These are phyloP conservation scores for Lydus trimaculatus DNA, from an alignment of 2,888 invertebrate species.

Conservation along the genomic window DNA sequence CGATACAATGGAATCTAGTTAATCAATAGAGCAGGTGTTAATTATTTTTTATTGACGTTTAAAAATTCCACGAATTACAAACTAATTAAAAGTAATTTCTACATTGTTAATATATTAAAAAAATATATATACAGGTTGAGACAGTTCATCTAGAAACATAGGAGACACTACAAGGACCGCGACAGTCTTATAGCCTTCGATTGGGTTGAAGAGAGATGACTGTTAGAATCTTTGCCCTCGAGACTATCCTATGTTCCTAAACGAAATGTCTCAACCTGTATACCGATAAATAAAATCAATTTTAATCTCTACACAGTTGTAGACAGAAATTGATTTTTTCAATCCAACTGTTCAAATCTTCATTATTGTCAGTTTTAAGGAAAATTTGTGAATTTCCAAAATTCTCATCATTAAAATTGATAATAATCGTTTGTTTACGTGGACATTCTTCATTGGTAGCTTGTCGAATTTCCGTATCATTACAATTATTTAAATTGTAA, in stretches of 20 bases:
- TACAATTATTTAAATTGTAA: constrained; percentile 59
- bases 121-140: no score
- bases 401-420: not conserved
- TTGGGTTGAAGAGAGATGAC: no score
- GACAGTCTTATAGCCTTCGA: no score
- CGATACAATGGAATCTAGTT: no score
- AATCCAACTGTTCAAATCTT: constrained; percentile 61
- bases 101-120: not conserved
- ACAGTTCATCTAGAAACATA: no score
- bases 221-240: no score
- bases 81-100: constrained; percentile 1
- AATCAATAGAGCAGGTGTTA: no score
- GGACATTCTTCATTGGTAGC: constrained; percentile 10
- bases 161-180: no score
- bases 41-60: not conserved
- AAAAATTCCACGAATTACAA: not conserved
- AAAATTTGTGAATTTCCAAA: constrained; percentile 46
- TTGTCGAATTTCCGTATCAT: constrained; percentile 47
- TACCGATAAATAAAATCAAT: not conserved
- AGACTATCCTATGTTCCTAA: no score
- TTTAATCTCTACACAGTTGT: constrained; percentile 11
- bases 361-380: constrained; percentile 61
- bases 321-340: constrained; percentile 34
- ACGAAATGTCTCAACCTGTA: no score
- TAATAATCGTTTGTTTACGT: not conserved